phyloP scores from a whole-genome alignment of 2,113 vertebrate genomes.

The Struthidea cinerea region DNA sequence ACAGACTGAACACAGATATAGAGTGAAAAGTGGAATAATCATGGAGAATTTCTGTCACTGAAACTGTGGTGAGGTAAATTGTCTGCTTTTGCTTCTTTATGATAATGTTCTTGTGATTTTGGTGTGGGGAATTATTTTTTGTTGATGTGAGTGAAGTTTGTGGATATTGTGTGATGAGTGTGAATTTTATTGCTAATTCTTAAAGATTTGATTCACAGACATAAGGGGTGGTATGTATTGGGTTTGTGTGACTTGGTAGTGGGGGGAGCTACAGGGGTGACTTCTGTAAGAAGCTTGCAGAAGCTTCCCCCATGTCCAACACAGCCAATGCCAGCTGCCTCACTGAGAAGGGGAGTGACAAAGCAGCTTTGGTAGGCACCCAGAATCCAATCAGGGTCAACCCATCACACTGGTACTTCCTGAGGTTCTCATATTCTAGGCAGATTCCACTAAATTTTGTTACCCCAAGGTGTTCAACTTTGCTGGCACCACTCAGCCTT shows the following conservation, averaged over 20 bases:
- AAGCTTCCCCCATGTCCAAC: neutral
- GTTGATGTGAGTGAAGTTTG: neutral
- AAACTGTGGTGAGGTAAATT: neutral
- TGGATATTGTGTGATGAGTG: neutral
- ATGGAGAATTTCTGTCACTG: neutral
- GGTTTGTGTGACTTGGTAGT: neutral
- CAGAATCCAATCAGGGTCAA: neutral
- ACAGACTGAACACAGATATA: neutral
- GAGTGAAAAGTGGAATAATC: neutral
- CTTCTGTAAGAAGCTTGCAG: neutral
- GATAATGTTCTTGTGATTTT: neutral
- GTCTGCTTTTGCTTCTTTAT: neutral
- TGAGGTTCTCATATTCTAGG: neutral
- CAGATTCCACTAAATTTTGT: neutral
- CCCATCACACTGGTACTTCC: neutral
- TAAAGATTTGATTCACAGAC: neutral
- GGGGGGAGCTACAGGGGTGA: accelerated
- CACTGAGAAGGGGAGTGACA: neutral
- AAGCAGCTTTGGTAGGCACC: neutral
- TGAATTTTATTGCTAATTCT: neutral
- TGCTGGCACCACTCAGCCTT: neutral
- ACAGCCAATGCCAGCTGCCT: neutral
- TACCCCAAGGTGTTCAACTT: neutral
- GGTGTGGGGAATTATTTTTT: neutral
- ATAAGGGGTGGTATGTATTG: neutral